Percentiles rank a stretch among this genome's conserved stretches.
Evolutionary conservation across 2,113 vertebrate species (phyloP).

Genomic region (Bos indicus): DNA sequence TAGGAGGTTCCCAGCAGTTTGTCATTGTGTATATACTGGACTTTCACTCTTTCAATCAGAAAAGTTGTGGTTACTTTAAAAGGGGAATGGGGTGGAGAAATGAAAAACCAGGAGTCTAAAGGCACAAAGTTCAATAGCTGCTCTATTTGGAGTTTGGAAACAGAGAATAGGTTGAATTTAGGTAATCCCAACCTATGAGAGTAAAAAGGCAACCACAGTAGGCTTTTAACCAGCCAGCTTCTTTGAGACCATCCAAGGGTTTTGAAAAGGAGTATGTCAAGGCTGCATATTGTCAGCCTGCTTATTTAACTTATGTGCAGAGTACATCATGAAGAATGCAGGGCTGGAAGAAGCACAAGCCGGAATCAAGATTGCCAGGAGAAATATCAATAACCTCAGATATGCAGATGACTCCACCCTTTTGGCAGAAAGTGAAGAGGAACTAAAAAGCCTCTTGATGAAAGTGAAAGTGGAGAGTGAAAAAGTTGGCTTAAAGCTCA

Average conservation of each 20-base stretch:
- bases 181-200: slow-evolving; percentile 79
- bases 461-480: no score
- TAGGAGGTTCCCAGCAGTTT: slow-evolving; percentile 59
- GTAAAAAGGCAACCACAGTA: slow-evolving; percentile 83
- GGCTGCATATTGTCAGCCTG: no score
- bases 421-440: no score
- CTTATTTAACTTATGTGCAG: no score
- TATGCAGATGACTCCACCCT: no score
- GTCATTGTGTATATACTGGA: slow-evolving; percentile 55
- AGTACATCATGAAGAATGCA: no score
- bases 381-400: no score
- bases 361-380: no score
- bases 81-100: slow-evolving; percentile 45
- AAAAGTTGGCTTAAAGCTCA: no score
- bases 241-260: slow-evolving; percentile 76
- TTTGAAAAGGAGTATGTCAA: slow-evolving; percentile 50
- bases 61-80: slow-evolving; percentile 71
- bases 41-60: slow-evolving; percentile 74
- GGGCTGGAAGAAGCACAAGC: no score
- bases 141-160: slow-evolving; percentile 85
- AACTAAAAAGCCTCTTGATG: no score
- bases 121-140: slow-evolving; percentile 85
- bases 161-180: slow-evolving; percentile 80
- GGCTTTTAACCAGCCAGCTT: slow-evolving; percentile 78
- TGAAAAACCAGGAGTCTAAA: slow-evolving; percentile 80